Conservation (phyloP, 2,113 vertebrate genomes). For the Chloropsis cyanopogon region DNA sequence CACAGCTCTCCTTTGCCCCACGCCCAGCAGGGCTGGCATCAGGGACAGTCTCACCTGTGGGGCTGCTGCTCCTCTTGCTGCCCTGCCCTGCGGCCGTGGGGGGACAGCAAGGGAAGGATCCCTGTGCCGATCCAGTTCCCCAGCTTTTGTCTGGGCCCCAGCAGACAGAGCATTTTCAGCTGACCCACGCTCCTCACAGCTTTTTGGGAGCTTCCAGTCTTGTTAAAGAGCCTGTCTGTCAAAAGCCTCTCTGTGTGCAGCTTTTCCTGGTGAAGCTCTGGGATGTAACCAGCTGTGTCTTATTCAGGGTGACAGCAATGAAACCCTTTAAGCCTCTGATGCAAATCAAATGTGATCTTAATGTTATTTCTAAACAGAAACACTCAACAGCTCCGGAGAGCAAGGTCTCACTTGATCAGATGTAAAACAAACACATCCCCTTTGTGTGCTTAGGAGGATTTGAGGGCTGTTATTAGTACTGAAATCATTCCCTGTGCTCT, state of each 20-base stretch:
- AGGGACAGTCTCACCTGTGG: neutral
- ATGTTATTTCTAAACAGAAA: slow-evolving; percentile 38
- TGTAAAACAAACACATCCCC: neutral
- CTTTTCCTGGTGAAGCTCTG: slow-evolving; percentile 6
- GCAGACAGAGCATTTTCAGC: slow-evolving; percentile 16
- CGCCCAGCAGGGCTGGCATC: neutral
- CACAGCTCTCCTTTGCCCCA: neutral
- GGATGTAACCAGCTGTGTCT: slow-evolving; percentile 52
- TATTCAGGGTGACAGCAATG: slow-evolving; percentile 42
- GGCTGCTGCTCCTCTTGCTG: neutral
- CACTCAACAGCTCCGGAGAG: neutral
- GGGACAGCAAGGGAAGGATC: neutral
- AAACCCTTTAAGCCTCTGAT: slow-evolving; percentile 45
- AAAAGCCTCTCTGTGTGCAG: neutral
- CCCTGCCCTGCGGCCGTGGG: neutral
- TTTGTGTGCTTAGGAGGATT: neutral
- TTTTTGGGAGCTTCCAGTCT: slow-evolving; percentile 50
- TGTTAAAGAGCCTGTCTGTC: slow-evolving; percentile 57
- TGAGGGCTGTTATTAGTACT: neutral
- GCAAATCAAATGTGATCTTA: slow-evolving; percentile 54
- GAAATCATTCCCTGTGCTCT: neutral
- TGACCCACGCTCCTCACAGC: slow-evolving; percentile 5
- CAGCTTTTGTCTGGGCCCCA: neutral
- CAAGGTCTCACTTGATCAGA: neutral
- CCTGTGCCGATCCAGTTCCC: neutral